phyloP scores from a whole-genome alignment of 2,797 vertebrate species.

The Macroramphosus scolopax region DNA sequence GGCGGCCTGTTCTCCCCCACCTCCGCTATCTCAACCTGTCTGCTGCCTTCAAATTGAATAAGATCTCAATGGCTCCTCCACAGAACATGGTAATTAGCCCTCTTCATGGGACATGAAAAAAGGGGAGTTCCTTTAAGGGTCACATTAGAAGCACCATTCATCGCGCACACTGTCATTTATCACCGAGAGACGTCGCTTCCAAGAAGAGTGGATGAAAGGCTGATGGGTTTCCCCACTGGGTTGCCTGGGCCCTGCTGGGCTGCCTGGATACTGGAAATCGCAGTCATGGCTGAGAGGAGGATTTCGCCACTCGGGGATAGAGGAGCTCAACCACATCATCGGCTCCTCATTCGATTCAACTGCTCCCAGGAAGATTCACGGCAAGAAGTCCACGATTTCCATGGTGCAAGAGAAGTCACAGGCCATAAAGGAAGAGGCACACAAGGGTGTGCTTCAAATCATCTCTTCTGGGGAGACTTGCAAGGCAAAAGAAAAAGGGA shows the following conservation, averaged over 20 bases:
- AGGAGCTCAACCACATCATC: slow-evolving; percentile 49
- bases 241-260: slow-evolving; percentile 50
- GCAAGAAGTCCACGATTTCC: slow-evolving; percentile 30
- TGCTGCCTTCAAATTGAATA: slow-evolving; percentile 73
- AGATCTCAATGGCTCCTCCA: slow-evolving; percentile 73
- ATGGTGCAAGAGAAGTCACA: slow-evolving; percentile 22
- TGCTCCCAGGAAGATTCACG: slow-evolving; percentile 53
- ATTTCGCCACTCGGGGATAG: slow-evolving; percentile 36
- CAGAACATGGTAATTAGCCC: slow-evolving; percentile 79
- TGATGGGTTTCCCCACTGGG: slow-evolving; percentile 63
- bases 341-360: slow-evolving; percentile 47
- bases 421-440: slow-evolving; percentile 38
- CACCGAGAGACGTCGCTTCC: slow-evolving; percentile 65
- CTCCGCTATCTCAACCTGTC: slow-evolving; percentile 44
- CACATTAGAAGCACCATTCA: slow-evolving; percentile 70
- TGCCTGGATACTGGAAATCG: slow-evolving; percentile 63
- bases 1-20: slow-evolving; percentile 49
- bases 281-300: slow-evolving; percentile 47
- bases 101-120: slow-evolving; percentile 64
- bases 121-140: slow-evolving; percentile 57
- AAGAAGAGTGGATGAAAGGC: slow-evolving; percentile 67
- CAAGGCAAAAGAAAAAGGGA: neutral
- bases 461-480: slow-evolving; percentile 13
- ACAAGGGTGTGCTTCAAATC: slow-evolving; percentile 39
- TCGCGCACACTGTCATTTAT: slow-evolving; percentile 71